Evolutionary conservation across 1,140 invertebrate genomes (phyloP), one percentile per base, ranked within the genome.

Genomic region (Neodiprion pinetum): DNA sequence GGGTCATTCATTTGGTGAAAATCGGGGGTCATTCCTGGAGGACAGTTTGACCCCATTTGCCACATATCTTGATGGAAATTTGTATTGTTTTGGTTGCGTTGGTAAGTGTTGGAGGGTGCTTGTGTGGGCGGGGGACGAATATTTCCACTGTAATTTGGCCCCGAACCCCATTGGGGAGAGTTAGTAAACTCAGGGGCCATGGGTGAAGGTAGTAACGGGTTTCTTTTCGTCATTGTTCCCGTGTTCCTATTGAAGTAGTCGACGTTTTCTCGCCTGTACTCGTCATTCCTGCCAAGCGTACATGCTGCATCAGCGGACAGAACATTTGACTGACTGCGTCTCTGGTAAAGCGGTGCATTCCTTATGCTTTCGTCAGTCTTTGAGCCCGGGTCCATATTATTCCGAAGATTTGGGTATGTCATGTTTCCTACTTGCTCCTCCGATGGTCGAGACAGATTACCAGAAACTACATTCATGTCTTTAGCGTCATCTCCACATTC

Each of bases 1-100:
- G 74, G 69, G 12, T 61, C 68, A 68, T 65, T 71, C 72, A 78
- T 74, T 67, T 67, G 69, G 61, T 76, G 72, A 40, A 53, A 70
- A 10, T 76, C 74, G 10, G 71, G 28, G 7, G 72, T 68, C 23
- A 66, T 23, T 47, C 74, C 61, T 70, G 77, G 77, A 48, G 74
- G 48, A n/a, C 53, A 61, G 11, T 53, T 72, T n/a, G 14, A n/a
- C n/a, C 14, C 48, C 73, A 76, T 76, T 11, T 70, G 70, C 78
- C 78, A 80, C 67, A 73, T 76, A 47, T 80, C 78, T n/a, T 50
- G 72, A 70, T 76, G 74, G n/a, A 73, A 21, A 67, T 49, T 74
- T 23, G 21, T 12, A 67, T 12, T 7, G 67, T 73, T 66, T 47
- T 14, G 73, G 47, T 67, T 73, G 8, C 68, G 50, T 50, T 75